Percentiles rank a stretch among this genome's conserved stretches.
Conservation (phyloP, 1,140 invertebrate species). For the Aphelenchoides fujianensis region DNA sequence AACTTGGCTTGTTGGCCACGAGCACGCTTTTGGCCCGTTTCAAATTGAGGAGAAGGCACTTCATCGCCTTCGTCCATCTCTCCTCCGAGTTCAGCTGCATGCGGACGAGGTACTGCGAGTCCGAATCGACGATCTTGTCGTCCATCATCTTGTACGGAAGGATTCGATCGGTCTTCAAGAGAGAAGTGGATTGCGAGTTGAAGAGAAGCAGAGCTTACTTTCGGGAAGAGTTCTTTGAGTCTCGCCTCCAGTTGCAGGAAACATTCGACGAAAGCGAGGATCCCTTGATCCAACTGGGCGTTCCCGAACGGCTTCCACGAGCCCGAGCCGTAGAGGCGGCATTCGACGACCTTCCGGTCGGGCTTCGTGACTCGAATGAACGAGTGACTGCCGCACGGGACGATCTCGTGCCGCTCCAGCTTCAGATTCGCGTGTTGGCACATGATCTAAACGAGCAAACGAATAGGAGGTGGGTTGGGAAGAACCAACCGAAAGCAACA, state of each 20-base stretch:
- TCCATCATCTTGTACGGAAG: conserved; percentile 46
- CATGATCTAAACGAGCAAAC: conserved; percentile 43
- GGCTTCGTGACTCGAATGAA: conserved; percentile 69
- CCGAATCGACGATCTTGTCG: conserved; percentile 52
- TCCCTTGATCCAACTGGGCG: conserved; percentile 92
- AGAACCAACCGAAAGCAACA: conserved; percentile 76
- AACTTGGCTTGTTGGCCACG: neutral
- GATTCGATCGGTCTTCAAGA: conserved; percentile 36
- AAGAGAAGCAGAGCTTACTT: too few species aligned
- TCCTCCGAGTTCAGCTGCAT: conserved; percentile 78
- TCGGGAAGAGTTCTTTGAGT: conserved; percentile 24
- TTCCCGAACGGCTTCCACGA: conserved; percentile 94
- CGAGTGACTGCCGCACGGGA: conserved; percentile 95
- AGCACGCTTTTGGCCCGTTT: conserved; percentile 79
- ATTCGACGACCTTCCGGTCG: conserved; percentile 70
- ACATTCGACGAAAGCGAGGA: conserved; percentile 95
- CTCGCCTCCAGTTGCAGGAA: conserved; percentile 62
- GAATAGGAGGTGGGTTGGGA: too few species aligned
- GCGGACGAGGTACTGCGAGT: conserved; percentile 66
- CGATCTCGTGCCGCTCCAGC: conserved; percentile 65
- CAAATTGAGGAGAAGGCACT: conserved; percentile 93
- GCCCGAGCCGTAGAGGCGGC: conserved; percentile 87
- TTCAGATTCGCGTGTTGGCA: conserved; percentile 46
- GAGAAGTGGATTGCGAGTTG: too few species aligned
- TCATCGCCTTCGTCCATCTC: conserved; percentile 98